Evolutionary conservation across 2,888 invertebrate genomes (phyloP), one percentile per base, ranked within the genome.

Genomic region (Sialis lutaria): DNA sequence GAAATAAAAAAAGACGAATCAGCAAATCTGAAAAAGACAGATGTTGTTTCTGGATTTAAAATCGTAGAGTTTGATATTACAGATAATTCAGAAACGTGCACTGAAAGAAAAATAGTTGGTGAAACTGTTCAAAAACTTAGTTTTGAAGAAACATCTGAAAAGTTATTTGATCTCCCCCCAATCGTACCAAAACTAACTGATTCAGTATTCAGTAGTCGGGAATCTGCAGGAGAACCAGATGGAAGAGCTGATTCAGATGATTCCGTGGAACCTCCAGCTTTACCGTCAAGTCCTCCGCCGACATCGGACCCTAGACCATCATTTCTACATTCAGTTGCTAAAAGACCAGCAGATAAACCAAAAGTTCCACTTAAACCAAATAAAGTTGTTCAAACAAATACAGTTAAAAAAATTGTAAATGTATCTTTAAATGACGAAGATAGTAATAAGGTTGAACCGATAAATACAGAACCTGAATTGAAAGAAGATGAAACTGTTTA

Each of bases 191-290:
- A 48, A n/a, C 40, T 48, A 12, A 48, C 45, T 33, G 35, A 44
- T 40, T 37, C 40, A 4, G 70, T 72, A 57, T 76, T 77, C 44
- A 69, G 74, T 51, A 84, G 82, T 59, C 70, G 87, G 32, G 87
- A 88, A 57, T 65, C 81, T 53, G 87, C 86, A 6, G 88, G 87
- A 6, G 87, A 86, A 57, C 88, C 88, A 1, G 88, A 88, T 57
- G 87, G 88, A n/a, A 75, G 83, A 55, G 86, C 87, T 9, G 87
- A 87, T 64, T 83, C 85, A 1, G 85, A 84, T 56, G 79, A 80
- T 40, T 65, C 72, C 1, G 69, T 69, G 30, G 80, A 79, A 60
- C 76, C 81, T 1, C 79, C 82, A 1, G 78, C 77, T 5, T 62
- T 85, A 48, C 83, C 84, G 0, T 73, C 75, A 49, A 76, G 79